phyloP scores from a whole-genome alignment of 2,113 vertebrate species.

The Cygnus buccinator region DNA sequence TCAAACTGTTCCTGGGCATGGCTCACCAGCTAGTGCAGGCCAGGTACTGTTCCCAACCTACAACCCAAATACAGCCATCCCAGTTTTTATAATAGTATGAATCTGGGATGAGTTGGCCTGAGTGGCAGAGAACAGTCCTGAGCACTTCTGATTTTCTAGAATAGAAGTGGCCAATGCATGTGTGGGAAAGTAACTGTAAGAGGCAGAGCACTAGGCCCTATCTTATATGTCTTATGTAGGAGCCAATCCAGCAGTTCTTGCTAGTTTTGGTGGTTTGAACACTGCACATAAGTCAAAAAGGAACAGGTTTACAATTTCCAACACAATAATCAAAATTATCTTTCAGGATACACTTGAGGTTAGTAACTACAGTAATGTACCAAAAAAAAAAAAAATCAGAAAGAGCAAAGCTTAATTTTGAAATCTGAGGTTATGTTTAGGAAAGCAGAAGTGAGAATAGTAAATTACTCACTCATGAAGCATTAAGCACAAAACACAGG shows the following conservation, averaged over 20 bases:
- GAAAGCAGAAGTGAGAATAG: constrained; percentile 32
- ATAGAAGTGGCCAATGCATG: not conserved
- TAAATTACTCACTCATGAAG: constrained; percentile 20
- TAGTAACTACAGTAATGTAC: not conserved
- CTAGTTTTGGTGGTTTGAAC: not conserved
- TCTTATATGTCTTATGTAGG: not conserved
- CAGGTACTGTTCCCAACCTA: not conserved
- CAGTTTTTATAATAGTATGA: not conserved
- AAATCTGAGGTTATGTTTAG: constrained; percentile 45
- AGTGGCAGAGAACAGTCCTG: not conserved
- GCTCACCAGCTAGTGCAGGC: not conserved
- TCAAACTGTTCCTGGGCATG: not conserved
- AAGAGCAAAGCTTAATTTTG: constrained; percentile 51
- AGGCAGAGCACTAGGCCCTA: not conserved
- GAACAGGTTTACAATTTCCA: constrained; percentile 54
- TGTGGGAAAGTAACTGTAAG: not conserved
- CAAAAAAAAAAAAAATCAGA: not conserved
- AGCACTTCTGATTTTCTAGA: not conserved
- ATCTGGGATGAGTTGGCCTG: not conserved
- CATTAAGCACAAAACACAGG: not conserved
- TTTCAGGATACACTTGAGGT: constrained; percentile 20
- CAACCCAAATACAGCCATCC: not conserved
- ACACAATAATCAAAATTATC: constrained; percentile 21
- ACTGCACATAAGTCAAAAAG: not conserved
- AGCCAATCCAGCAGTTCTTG: not conserved